Percentiles rank a stretch among this genome's conserved stretches.
Conservation (phyloP, 2,888 invertebrate species). For the Escarpia spicata region DNA sequence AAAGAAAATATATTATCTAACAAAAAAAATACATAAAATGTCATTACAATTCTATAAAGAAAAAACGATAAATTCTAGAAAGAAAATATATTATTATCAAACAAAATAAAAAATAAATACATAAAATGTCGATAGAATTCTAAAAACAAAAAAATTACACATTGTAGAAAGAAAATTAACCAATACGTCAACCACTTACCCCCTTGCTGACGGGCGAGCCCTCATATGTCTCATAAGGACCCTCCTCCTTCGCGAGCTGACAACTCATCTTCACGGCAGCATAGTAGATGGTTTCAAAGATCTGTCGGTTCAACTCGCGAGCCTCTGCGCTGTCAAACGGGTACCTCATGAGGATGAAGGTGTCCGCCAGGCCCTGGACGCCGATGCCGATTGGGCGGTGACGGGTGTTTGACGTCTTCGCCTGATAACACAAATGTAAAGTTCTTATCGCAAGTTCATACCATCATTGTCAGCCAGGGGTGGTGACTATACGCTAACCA, state of each 20-base stretch:
- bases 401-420: constrained; percentile 81
- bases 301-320: constrained; percentile 84
- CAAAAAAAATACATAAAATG: too few relatives aligned
- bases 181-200: constrained; percentile 56
- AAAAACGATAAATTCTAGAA: too few relatives aligned
- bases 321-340: constrained; percentile 45
- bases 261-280: constrained; percentile 96
- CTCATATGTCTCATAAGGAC: constrained; percentile 89
- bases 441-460: background rate
- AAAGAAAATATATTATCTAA: too few relatives aligned
- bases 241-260: constrained; percentile 85
- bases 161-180: background rate
- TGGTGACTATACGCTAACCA: too few relatives aligned
- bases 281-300: constrained; percentile 98
- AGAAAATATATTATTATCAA: too few relatives aligned
- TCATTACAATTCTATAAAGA: too few relatives aligned
- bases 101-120: too few relatives aligned
- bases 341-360: constrained; percentile 88
- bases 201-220: constrained; percentile 95
- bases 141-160: background rate
- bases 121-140: too few relatives aligned
- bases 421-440: constrained; percentile 55
- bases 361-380: constrained; percentile 96
- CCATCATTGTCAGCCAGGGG: too few relatives aligned
- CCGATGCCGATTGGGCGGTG: constrained; percentile 83